These are phyloP conservation scores for Canis aureus DNA, from an alignment of 2,113 vertebrate genomes.

Conservation along the genomic window DNA sequence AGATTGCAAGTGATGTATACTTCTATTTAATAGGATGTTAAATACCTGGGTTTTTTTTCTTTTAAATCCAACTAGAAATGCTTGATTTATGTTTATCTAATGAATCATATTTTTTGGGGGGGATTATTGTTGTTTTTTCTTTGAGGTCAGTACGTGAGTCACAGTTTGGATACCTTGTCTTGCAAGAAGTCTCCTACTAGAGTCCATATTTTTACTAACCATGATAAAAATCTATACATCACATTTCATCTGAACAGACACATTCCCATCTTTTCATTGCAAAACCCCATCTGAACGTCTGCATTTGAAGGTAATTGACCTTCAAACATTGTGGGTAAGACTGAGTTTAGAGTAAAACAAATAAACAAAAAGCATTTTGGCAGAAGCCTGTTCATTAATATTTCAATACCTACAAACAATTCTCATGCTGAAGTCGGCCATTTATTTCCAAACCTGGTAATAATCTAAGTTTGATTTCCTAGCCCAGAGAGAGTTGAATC, in stretches of 20 bases:
- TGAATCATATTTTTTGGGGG: neutral
- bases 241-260: neutral
- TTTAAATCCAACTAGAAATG: neutral
- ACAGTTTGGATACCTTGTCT: neutral
- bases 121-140: neutral
- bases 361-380: neutral
- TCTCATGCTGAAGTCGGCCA: neutral
- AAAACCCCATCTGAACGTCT: neutral
- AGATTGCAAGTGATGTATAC: neutral
- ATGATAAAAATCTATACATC: neutral
- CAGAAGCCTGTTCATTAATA: neutral
- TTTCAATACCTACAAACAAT: neutral
- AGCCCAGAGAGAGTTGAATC: slow-evolving; percentile 53
- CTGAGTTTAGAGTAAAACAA: neutral
- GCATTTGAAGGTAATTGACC: neutral
- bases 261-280: neutral
- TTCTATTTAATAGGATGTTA: neutral
- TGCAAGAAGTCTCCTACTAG: neutral
- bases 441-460: slow-evolving; percentile 50
- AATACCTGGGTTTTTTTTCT: neutral
- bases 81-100: neutral
- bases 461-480: slow-evolving; percentile 67
- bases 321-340: neutral
- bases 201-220: neutral
- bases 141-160: neutral